Percentiles rank a stretch among this genome's conserved stretches.
Conservation (phyloP, 2,797 vertebrate genomes). For the Monodelphis domestica region DNA sequence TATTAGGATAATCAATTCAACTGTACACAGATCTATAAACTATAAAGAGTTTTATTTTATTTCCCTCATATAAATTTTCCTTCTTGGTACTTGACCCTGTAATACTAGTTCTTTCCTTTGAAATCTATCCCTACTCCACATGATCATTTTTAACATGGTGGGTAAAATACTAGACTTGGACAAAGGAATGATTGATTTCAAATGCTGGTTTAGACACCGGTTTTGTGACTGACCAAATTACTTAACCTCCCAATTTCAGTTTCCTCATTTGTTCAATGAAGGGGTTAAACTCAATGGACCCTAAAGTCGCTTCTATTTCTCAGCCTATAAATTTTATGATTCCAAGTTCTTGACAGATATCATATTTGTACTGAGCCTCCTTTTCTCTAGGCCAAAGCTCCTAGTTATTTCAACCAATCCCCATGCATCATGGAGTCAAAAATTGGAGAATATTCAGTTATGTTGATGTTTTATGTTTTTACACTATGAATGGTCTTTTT, state of each 20-base stretch:
- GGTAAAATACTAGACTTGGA: neutral
- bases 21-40: neutral
- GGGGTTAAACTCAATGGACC: neutral
- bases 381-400: neutral
- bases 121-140: neutral
- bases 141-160: too few species aligned
- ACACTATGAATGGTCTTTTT: constrained; percentile 24
- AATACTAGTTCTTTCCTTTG: neutral
- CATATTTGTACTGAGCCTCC: neutral
- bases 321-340: neutral
- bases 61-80: neutral
- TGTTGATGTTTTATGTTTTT: constrained; percentile 10
- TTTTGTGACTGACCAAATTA: neutral
- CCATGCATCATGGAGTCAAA: neutral
- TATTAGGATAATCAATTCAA: neutral
- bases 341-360: neutral
- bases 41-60: neutral
- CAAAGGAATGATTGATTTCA: neutral
- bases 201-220: neutral
- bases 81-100: neutral
- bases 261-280: neutral
- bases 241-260: neutral
- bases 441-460: neutral
- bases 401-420: neutral
- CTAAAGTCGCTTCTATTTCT: neutral